A percentile compares a stretch with the other conserved stretches of the same genome.
phyloP scores from a whole-genome alignment of 2,888 invertebrate species.

The Merodon equestris region DNA sequence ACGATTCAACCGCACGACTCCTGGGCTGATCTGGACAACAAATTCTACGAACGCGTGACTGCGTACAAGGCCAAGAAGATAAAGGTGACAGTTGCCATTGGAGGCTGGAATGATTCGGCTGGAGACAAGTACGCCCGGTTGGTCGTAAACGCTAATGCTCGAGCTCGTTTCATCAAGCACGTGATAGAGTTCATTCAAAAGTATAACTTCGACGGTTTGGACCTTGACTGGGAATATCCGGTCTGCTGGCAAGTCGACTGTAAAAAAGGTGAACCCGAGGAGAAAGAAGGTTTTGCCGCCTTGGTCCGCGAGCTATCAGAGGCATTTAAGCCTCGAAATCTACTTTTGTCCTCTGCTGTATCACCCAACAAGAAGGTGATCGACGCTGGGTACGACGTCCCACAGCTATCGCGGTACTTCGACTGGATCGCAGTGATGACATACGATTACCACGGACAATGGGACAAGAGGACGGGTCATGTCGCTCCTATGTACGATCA shows the following conservation, averaged over 20 bases:
- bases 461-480: conserved; percentile 94
- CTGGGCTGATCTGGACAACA: conserved; percentile 94
- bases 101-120: conserved; percentile 97
- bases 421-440: conserved; percentile 96
- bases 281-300: conserved; percentile 88
- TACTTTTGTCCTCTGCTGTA: conserved; percentile 89
- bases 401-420: conserved; percentile 85
- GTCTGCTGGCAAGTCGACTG: conserved; percentile 95
- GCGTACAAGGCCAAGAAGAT: conserved; percentile 85
- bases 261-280: conserved; percentile 88
- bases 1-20: conserved; percentile 91
- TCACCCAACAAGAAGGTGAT: conserved; percentile 91
- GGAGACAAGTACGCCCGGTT: conserved; percentile 92
- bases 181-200: conserved; percentile 88
- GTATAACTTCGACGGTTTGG: conserved; percentile 92
- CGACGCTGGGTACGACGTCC: conserved; percentile 91
- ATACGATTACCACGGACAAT: conserved; percentile 94
- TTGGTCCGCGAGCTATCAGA: conserved; percentile 87
- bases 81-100: conserved; percentile 92
- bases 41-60: conserved; percentile 93
- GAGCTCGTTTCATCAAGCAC: conserved; percentile 86
- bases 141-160: conserved; percentile 85
- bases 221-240: conserved; percentile 97
- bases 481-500: conserved; percentile 91
- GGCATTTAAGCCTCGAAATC: conserved; percentile 85